A percentile compares a stretch with the other conserved stretches of the same genome.
Evolutionary conservation across 2,797 vertebrate genomes (phyloP).

Genomic region (Babyrousa celebensis): DNA sequence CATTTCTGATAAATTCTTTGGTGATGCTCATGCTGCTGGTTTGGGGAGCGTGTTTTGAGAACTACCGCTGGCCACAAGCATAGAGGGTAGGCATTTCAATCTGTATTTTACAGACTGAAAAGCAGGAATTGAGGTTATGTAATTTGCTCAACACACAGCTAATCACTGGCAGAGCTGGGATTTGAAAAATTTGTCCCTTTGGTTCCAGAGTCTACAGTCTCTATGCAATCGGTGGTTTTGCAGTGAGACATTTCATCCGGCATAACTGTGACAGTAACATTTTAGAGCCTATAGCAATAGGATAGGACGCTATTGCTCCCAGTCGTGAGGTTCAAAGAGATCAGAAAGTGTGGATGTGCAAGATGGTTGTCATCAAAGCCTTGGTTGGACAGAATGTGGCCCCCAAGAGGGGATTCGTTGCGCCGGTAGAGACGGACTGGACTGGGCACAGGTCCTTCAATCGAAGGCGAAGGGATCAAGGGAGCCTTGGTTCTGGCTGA

Average conservation of each 20-base stretch:
- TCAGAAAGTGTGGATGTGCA: conserved; percentile 8
- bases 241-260: background rate
- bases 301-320: background rate
- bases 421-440: background rate
- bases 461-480: background rate
- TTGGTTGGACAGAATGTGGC: background rate
- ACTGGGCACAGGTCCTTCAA: background rate
- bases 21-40: background rate
- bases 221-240: conserved; percentile 35
- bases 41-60: background rate
- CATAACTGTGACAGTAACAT: background rate
- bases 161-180: background rate
- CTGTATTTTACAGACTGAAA: conserved; percentile 25
- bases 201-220: conserved; percentile 39
- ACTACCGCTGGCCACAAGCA: background rate
- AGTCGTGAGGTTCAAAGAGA: background rate
- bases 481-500: background rate
- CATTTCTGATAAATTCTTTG: conserved; percentile 43
- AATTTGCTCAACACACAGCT: conserved; percentile 7
- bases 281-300: background rate
- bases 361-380: conserved; percentile 24
- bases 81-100: background rate
- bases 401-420: background rate
- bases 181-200: conserved; percentile 46
- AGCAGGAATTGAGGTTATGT: conserved; percentile 22